Conservation (phyloP, 1,140 invertebrate genomes). For the Diplogasteroides magnus region DNA sequence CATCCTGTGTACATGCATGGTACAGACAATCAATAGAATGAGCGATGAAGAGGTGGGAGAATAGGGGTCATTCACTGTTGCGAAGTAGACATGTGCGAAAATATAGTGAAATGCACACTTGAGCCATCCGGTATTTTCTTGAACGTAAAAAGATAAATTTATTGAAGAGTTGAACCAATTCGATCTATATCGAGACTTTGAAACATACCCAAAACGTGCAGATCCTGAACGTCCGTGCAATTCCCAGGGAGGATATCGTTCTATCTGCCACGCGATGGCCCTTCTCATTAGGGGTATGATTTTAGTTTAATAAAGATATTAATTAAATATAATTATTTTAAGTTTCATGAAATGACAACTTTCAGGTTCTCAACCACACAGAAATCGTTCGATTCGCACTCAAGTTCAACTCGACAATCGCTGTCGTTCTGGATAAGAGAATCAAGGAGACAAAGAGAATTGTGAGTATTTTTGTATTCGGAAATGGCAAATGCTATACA, state of each 20-base stretch:
- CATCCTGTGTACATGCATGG: not conserved
- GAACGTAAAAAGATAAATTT: too few relatives aligned
- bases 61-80: too few relatives aligned
- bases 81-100: too few relatives aligned
- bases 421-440: not conserved
- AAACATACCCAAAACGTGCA: not conserved
- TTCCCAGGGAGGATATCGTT: not conserved
- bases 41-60: not conserved
- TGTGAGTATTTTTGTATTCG: not conserved
- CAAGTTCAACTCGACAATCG: not conserved
- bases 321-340: not conserved
- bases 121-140: too few relatives aligned
- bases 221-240: not conserved
- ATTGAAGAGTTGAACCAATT: too few relatives aligned
- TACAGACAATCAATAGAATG: not conserved
- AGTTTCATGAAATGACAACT: not conserved
- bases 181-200: too few relatives aligned
- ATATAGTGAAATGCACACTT: too few relatives aligned
- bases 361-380: not conserved
- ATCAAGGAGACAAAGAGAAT: not conserved
- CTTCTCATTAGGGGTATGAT: not conserved
- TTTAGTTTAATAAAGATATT: not conserved
- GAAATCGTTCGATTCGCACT: not conserved
- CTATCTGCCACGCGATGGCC: not conserved
- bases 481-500: too few relatives aligned